These are phyloP conservation scores for Mastomys coucha DNA, from an alignment of 2,113 vertebrate genomes.

Conservation along the genomic window DNA sequence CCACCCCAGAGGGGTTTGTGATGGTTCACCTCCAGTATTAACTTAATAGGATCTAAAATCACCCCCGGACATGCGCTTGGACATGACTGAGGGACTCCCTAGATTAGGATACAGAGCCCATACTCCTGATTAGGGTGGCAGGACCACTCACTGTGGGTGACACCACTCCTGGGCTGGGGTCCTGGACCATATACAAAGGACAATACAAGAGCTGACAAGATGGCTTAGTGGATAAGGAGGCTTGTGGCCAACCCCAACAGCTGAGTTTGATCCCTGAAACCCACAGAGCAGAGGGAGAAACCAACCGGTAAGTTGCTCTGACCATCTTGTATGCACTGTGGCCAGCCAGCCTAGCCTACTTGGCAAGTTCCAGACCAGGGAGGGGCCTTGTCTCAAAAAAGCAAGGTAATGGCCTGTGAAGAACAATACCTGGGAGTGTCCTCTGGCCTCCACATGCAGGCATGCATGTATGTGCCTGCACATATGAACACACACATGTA, in stretches of 20 bases:
- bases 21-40: background rate
- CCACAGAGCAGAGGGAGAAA: too few relatives aligned
- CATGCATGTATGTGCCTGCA: background rate
- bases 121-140: too few relatives aligned
- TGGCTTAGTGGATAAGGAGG: background rate
- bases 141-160: background rate
- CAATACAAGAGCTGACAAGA: background rate
- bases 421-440: background rate
- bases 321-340: background rate
- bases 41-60: background rate
- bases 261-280: background rate
- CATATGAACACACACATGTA: background rate
- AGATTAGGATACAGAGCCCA: too few relatives aligned
- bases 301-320: background rate
- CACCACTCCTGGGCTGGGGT: background rate
- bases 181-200: background rate
- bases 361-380: background rate
- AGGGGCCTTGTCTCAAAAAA: background rate
- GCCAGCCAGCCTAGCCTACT: background rate
- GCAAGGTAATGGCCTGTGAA: background rate
- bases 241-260: background rate
- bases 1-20: background rate
- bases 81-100: background rate
- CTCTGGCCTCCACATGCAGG: background rate
- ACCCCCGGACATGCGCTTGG: background rate